Evolutionary conservation across 1,140 invertebrate species (phyloP).

Genomic region (Drosophila obscura): DNA sequence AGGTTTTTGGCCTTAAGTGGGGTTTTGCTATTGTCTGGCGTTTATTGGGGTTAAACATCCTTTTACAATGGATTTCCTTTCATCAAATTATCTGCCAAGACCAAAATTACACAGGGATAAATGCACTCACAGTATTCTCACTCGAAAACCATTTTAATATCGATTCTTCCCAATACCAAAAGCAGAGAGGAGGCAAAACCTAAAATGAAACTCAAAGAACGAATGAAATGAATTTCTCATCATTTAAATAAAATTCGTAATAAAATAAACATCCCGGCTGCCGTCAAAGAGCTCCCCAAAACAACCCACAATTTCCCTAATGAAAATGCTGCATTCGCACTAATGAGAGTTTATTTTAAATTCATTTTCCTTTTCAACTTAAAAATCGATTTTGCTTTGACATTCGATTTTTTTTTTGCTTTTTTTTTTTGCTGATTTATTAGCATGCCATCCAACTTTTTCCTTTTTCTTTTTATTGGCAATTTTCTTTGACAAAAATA

Average conservation of each 20-base stretch:
- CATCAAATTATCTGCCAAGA: too few relatives aligned
- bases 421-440: constrained; percentile 24
- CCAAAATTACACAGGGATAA: too few relatives aligned
- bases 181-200: neutral
- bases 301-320: too few relatives aligned
- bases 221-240: too few relatives aligned
- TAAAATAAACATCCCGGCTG: too few relatives aligned
- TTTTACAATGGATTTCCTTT: too few relatives aligned
- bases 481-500: constrained; percentile 33
- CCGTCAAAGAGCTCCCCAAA: neutral
- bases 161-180: too few relatives aligned
- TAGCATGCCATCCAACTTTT: constrained; percentile 6
- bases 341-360: too few relatives aligned
- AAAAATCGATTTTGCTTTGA: constrained; percentile 29
- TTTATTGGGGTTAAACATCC: neutral
- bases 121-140: too few relatives aligned
- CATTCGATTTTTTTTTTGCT: neutral
- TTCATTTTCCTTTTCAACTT: constrained; percentile 7
- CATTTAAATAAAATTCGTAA: too few relatives aligned
- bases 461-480: constrained; percentile 12
- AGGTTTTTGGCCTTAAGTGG: neutral
- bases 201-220: neutral
- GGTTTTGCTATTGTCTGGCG: neutral
- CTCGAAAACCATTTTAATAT: too few relatives aligned
- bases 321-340: too few relatives aligned